phyloP scores from a whole-genome alignment of 2,888 invertebrate species.

The Ennomos quercinarius region DNA sequence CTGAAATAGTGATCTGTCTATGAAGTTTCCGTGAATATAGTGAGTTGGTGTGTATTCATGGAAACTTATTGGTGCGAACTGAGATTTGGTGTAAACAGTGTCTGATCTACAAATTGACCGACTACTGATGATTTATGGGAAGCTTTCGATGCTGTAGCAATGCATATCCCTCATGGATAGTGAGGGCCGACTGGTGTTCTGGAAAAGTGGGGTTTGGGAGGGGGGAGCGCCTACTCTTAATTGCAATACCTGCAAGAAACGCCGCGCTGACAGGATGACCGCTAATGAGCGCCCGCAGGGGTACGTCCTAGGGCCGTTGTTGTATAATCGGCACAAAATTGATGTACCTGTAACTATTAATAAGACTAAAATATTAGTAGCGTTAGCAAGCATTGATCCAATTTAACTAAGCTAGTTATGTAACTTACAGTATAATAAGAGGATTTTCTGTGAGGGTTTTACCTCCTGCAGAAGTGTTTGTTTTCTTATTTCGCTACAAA shows the following conservation, averaged over 20 bases:
- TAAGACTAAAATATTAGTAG: no score
- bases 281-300: slow-evolving; percentile 73
- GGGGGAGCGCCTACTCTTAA: slow-evolving; percentile 73
- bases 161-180: slow-evolving; percentile 70
- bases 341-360: no score
- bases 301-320: slow-evolving; percentile 54
- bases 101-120: neutral
- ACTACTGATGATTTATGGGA: slow-evolving; percentile 19
- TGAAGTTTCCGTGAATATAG: slow-evolving; percentile 44
- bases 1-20: slow-evolving; percentile 38
- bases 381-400: no score
- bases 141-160: slow-evolving; percentile 43
- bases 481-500: slow-evolving; percentile 26
- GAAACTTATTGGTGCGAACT: slow-evolving; percentile 4
- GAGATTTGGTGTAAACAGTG: slow-evolving; percentile 8
- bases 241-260: slow-evolving; percentile 79
- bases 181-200: slow-evolving; percentile 77
- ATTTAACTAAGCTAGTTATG: no score
- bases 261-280: slow-evolving; percentile 76
- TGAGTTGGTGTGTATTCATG: slow-evolving; percentile 31
- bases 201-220: slow-evolving; percentile 80
- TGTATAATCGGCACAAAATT: slow-evolving; percentile 6
- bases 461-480: neutral
- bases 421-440: no score
- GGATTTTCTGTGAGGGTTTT: no score